Base-by-base conservation (phyloP, 2,888 invertebrate species). In the Crematogaster levior region DNA sequence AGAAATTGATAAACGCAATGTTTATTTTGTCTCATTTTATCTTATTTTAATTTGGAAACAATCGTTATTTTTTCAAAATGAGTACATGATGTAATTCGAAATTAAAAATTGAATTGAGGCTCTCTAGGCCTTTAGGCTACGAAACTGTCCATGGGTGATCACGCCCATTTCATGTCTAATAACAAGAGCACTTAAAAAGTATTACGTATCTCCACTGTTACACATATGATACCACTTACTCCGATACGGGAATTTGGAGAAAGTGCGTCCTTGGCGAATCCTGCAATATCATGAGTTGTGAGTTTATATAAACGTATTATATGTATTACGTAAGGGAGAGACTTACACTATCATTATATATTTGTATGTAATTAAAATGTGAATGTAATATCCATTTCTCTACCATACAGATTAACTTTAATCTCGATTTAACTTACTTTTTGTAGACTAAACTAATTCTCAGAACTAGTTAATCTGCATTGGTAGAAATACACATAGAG, bases 241-340 rank as follows among this genome's bases (percentile, higher is more conserved):
- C 86, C 86, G 88, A 85, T 86, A 84, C 80, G 82, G 87, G 85
- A 88, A 86, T 88, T 89, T 68, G 85, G 91, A 90, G 91, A 91
- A 91, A 91, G 91, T 87, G 74, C 79, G 88, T 81, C 91, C 92
- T 90, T 90, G 89, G 82, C 83, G 70, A 66, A 84, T 88, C 81
- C 79, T 84, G 88, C 82, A 85, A 87, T 90, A 88, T 86, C 88
- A 81, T 61, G 86, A n/a, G n/a, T n/a, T n/a, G 75, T 68, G 74
- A 75, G 72, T 60, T 85, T 82, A 74, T 83, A 85, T 84, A 81
- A 83, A 86, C 79, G 72, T 86, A 85, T 85, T 61, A 65, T 43
- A n/a, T n/a, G n/a, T n/a, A 84, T 90, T 89, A 86, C 85, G 83
- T 84, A 89, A 86, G 75, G 61, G n/a, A 51, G 61, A 43, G 79